Percentiles rank a stretch among this genome's conserved stretches.
Conservation (phyloP, 2,888 invertebrate genomes). For the Laspeyria flexula region DNA sequence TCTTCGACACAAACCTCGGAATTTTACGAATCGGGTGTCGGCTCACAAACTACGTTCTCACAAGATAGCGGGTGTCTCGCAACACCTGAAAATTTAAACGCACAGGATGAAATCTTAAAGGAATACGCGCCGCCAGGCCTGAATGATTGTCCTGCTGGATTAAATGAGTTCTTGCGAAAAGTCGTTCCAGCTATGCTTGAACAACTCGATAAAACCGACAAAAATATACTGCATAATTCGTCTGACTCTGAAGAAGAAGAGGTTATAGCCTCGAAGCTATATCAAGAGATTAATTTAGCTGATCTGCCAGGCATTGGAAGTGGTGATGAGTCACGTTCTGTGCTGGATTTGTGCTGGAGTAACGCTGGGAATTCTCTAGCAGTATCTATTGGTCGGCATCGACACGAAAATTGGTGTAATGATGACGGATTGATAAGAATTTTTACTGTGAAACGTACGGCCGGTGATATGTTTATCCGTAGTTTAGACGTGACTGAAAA, state of each 20-base stretch:
- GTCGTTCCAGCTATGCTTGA: slow-evolving; percentile 74
- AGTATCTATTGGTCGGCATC: slow-evolving; percentile 62
- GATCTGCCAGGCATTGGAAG: slow-evolving; percentile 53
- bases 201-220: slow-evolving; percentile 65
- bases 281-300: slow-evolving; percentile 64
- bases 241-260: slow-evolving; percentile 79
- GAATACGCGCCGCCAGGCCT: slow-evolving; percentile 65
- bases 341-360: slow-evolving; percentile 70
- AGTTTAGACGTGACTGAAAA: slow-evolving; percentile 68
- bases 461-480: slow-evolving; percentile 77
- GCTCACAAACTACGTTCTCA: slow-evolving; percentile 59
- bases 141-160: neutral
- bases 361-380: slow-evolving; percentile 72
- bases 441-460: slow-evolving; percentile 68
- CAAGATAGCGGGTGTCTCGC: slow-evolving; percentile 59
- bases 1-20: slow-evolving; percentile 68
- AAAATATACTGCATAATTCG: slow-evolving; percentile 55
- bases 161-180: slow-evolving; percentile 70
- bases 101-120: slow-evolving; percentile 49
- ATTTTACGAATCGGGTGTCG: slow-evolving; percentile 53
- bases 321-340: slow-evolving; percentile 61
- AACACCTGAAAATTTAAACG: slow-evolving; percentile 58
- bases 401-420: slow-evolving; percentile 74
- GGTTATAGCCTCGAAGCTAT: slow-evolving; percentile 54
- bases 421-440: slow-evolving; percentile 69